Evolutionary conservation across 2,888 invertebrate species (phyloP).

Genomic region (Nomada ruficornis): DNA sequence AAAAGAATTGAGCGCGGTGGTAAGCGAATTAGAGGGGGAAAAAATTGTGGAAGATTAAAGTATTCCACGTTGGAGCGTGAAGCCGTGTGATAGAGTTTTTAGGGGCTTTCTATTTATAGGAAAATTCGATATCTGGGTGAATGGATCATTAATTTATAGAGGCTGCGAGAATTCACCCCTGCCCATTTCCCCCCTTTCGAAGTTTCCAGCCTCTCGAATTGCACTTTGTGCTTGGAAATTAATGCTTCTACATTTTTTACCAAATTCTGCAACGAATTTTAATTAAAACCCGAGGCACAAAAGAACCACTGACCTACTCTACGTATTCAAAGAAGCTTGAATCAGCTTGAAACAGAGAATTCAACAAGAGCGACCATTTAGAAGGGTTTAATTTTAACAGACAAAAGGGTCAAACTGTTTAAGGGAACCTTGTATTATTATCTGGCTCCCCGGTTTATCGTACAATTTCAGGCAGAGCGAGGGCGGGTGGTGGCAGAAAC

Average conservation of each 20-base stretch:
- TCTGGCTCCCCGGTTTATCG: not conserved
- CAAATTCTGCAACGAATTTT: no score
- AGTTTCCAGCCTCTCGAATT: not conserved
- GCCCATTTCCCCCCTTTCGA: not conserved
- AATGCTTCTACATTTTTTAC: not conserved
- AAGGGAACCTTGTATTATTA: constrained; percentile 12
- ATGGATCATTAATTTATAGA: constrained; percentile 8
- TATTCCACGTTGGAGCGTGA: not conserved
- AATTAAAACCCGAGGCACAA: not conserved
- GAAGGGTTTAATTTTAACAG: not conserved
- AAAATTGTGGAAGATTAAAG: not conserved
- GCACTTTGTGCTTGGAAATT: not conserved
- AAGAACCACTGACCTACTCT: not conserved
- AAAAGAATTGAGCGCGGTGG: not conserved
- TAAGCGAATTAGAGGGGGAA: not conserved
- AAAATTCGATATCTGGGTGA: constrained; percentile 37
- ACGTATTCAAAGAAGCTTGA: not conserved
- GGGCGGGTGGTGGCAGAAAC: not conserved
- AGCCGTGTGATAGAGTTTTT: constrained; percentile 5
- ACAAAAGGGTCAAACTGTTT: not conserved
- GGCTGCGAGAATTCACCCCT: not conserved
- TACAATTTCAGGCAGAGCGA: constrained; percentile 14
- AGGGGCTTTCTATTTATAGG: constrained; percentile 40
- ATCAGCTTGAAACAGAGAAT: not conserved
- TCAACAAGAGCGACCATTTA: not conserved